Conservation (phyloP, 2,888 invertebrate species). For the Xanthia icteritia region DNA sequence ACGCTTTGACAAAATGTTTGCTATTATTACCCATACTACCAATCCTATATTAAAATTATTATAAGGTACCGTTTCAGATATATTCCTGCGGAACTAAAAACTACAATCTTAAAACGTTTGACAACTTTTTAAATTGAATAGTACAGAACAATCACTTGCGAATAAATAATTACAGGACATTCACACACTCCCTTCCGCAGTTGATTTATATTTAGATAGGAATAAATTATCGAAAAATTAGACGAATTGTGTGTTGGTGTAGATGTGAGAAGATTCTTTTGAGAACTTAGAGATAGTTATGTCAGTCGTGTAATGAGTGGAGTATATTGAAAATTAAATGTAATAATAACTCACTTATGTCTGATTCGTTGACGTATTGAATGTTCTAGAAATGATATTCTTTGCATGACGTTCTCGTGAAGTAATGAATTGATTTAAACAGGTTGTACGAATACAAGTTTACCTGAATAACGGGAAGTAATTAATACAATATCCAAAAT, state of each 20-base stretch:
- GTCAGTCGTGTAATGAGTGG: constrained; percentile 57
- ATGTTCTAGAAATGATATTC: constrained; percentile 31
- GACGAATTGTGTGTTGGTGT: constrained; percentile 71
- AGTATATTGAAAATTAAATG: constrained; percentile 47
- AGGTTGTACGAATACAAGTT: constrained; percentile 1
- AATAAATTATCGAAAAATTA: constrained; percentile 73
- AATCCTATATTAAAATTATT: not conserved
- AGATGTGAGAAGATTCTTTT: constrained; percentile 63
- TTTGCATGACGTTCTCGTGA: constrained; percentile 38
- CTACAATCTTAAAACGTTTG: too few relatives aligned
- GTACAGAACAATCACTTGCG: constrained; percentile 15
- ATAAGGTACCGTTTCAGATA: not conserved
- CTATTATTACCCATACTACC: not conserved
- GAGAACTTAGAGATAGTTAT: constrained; percentile 58
- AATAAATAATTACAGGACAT: constrained; percentile 13
- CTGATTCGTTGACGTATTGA: constrained; percentile 42
- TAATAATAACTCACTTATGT: constrained; percentile 25
- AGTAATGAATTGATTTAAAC: not conserved
- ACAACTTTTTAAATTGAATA: constrained; percentile 1
- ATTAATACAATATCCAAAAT: not conserved
- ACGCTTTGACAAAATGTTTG: not conserved
- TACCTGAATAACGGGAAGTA: not conserved
- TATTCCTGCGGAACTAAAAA: not conserved
- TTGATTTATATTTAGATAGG: constrained; percentile 69
- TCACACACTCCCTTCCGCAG: constrained; percentile 9